These are phyloP conservation scores for Anas platyrhynchos DNA, from an alignment of 2,113 vertebrate genomes.

Conservation along the genomic window DNA sequence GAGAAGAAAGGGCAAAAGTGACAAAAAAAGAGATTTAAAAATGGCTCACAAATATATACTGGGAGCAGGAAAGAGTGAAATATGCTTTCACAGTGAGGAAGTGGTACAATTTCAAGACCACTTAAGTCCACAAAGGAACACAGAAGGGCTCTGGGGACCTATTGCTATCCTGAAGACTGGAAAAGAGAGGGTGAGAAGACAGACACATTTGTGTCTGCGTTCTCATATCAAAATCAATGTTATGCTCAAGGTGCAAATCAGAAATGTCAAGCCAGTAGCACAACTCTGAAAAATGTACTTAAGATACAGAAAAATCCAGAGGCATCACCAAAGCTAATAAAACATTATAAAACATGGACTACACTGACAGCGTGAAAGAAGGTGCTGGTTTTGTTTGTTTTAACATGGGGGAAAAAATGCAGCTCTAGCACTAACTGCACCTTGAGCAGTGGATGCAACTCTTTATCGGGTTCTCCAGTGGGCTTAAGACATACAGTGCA, in stretches of 20 bases:
- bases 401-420: not conserved
- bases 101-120: not conserved
- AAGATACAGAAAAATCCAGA: not conserved
- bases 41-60: not conserved
- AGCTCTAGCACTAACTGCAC: not conserved
- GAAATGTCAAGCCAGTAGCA: not conserved
- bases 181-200: not conserved
- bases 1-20: not conserved
- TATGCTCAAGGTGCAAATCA: not conserved
- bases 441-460: not conserved
- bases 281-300: not conserved
- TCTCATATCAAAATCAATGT: not conserved
- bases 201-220: not conserved
- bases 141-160: not conserved
- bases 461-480: not conserved
- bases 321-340: not conserved
- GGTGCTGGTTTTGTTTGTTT: not conserved
- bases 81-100: not conserved
- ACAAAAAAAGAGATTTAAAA: not conserved
- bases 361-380: not conserved
- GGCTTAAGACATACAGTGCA: not conserved
- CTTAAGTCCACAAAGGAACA: not conserved
- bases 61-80: not conserved
- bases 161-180: not conserved
- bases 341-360: not conserved